A percentile compares a stretch with the other conserved stretches of the same genome.
Conservation (phyloP, 1,140 invertebrate genomes). For the Hirudo medicinalis region DNA sequence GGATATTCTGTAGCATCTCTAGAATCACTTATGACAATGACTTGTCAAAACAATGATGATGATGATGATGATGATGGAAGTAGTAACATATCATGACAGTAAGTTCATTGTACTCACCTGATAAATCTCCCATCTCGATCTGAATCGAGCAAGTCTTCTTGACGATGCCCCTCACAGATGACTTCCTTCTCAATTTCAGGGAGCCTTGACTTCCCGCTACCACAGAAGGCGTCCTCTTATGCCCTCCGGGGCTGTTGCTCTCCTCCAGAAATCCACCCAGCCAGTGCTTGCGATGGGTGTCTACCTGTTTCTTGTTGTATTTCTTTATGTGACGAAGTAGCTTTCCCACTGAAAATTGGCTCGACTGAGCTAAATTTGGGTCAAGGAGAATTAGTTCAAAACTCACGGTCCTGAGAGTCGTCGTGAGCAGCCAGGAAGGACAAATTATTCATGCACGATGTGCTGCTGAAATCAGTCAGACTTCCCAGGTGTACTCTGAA, state of each 20-base stretch:
- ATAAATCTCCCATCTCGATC: constrained; percentile 25
- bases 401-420: constrained; percentile 21
- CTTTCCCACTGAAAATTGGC: neutral
- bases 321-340: neutral
- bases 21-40: too few relatives aligned
- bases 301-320: constrained; percentile 10
- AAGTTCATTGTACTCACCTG: constrained; percentile 16
- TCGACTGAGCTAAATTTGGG: neutral
- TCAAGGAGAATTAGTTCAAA: neutral
- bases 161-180: constrained; percentile 31
- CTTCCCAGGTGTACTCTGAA: constrained; percentile 72
- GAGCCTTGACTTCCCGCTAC: too few relatives aligned
- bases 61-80: too few relatives aligned
- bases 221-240: neutral
- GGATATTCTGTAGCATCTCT: too few relatives aligned
- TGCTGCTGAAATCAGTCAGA: constrained; percentile 79
- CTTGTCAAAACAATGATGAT: too few relatives aligned
- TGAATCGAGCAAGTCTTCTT: constrained; percentile 32
- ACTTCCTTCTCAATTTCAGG: constrained; percentile 8
- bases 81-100: too few relatives aligned
- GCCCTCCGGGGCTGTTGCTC: neutral
- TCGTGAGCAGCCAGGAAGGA: constrained; percentile 57
- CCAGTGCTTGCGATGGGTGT: neutral
- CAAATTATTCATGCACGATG: constrained; percentile 86
- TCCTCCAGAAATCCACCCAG: neutral